Percentiles rank a stretch among this genome's conserved stretches.
Evolutionary conservation across 23 tunicate species (phyloP).

Genomic region (Phallusia fumigata): DNA sequence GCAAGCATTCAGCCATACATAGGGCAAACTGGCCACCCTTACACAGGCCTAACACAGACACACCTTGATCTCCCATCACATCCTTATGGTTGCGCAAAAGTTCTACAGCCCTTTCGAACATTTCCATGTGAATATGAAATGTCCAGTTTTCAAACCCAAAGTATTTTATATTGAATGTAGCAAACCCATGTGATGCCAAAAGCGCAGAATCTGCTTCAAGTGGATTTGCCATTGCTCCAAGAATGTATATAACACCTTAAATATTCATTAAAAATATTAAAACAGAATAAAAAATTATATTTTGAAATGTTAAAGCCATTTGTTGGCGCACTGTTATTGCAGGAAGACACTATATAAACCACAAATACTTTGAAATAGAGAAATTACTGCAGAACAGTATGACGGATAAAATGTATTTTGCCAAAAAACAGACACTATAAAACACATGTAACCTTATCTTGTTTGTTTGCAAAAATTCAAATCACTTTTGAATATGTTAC

Average conservation of each 20-base stretch:
- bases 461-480: no score
- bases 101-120: constrained; percentile 34
- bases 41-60: constrained; percentile 25
- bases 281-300: not conserved
- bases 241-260: constrained; percentile 4
- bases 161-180: constrained; percentile 36
- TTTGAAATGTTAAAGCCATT: no score
- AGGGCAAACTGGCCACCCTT: constrained; percentile 27
- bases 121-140: constrained; percentile 24
- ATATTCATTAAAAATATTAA: not conserved
- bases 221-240: constrained; percentile 6
- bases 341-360: no score
- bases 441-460: no score
- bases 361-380: no score
- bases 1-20: constrained; percentile 27
- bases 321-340: no score
- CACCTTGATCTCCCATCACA: constrained; percentile 9
- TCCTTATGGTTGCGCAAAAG: constrained; percentile 8
- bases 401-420: no score
- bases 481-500: no score
- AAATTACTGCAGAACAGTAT: no score
- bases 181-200: constrained; percentile 68
- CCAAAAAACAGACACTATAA: no score
- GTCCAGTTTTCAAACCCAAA: constrained; percentile 15
- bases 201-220: constrained; percentile 21